phyloP scores from a whole-genome alignment of 2,888 invertebrate genomes.

The Enchytraeus crypticus region DNA sequence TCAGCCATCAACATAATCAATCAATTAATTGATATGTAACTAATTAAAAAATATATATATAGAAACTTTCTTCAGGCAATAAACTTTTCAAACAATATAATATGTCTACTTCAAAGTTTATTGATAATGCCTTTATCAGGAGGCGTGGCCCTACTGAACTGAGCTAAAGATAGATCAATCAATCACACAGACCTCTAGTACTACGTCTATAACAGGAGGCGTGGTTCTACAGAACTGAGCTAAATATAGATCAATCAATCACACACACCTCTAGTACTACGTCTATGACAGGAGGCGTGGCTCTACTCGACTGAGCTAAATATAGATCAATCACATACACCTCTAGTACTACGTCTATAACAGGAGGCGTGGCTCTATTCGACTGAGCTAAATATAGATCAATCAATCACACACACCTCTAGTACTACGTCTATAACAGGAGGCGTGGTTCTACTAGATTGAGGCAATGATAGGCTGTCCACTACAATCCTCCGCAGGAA shows the following conservation, averaged over 20 bases:
- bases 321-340: too few species aligned
- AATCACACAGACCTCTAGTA: too few species aligned
- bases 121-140: neutral
- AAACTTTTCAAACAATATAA: neutral
- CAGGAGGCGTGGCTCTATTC: too few species aligned
- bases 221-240: too few species aligned
- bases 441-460: constrained; percentile 16
- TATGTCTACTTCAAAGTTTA: neutral
- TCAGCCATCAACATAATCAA: neutral
- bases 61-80: neutral
- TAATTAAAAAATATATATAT: neutral
- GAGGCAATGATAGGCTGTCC: constrained; percentile 78
- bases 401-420: too few species aligned
- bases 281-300: constrained; percentile 65
- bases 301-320: constrained; percentile 50
- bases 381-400: too few species aligned
- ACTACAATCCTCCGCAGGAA: constrained; percentile 85
- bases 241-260: too few species aligned
- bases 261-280: constrained; percentile 74
- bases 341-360: too few species aligned
- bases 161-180: too few species aligned
- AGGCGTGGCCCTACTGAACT: neutral
- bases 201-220: too few species aligned
- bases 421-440: constrained; percentile 76
- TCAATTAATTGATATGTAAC: neutral